Percentiles rank a stretch among this genome's conserved stretches.
Conservation (phyloP, 1,140 invertebrate species). For the Aphelenchoides fujianensis region DNA sequence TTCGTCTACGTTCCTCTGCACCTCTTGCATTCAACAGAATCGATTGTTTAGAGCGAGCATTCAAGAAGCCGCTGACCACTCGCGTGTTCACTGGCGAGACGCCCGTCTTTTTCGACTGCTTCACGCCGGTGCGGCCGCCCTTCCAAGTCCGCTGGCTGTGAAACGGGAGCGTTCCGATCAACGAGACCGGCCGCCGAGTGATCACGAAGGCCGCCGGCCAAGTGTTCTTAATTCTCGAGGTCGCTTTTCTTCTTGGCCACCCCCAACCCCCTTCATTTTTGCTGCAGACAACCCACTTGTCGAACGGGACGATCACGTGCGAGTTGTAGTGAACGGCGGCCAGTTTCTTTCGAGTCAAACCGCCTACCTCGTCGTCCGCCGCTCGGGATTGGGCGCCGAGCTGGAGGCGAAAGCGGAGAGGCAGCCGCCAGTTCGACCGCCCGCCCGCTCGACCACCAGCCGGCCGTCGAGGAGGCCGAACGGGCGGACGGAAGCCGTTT, state of each 20-base stretch:
- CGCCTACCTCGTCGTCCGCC: neutral
- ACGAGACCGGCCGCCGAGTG: neutral
- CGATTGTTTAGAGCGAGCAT: neutral
- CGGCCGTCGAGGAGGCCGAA: too few species aligned
- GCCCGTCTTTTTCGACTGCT: neutral
- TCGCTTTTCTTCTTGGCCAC: neutral
- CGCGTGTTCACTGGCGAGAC: neutral
- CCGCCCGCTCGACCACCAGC: too few species aligned
- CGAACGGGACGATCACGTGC: neutral
- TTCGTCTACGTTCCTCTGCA: neutral
- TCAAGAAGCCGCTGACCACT: neutral
- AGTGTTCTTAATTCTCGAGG: neutral
- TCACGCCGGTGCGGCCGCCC: neutral
- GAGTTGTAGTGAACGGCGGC: slow-evolving; percentile 9
- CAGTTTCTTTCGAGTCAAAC: slow-evolving; percentile 7
- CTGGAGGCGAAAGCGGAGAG: neutral
- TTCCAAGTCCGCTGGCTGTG: slow-evolving; percentile 3
- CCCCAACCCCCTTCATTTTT: neutral
- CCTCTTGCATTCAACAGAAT: neutral
- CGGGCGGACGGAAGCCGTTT: too few species aligned
- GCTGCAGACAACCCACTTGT: neutral
- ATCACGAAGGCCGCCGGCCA: neutral
- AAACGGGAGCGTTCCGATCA: neutral
- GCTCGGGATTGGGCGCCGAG: neutral
- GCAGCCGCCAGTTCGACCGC: too few species aligned